phyloP scores from a whole-genome alignment of 1,140 invertebrate species.

The Stegodyphus mimosarum region DNA sequence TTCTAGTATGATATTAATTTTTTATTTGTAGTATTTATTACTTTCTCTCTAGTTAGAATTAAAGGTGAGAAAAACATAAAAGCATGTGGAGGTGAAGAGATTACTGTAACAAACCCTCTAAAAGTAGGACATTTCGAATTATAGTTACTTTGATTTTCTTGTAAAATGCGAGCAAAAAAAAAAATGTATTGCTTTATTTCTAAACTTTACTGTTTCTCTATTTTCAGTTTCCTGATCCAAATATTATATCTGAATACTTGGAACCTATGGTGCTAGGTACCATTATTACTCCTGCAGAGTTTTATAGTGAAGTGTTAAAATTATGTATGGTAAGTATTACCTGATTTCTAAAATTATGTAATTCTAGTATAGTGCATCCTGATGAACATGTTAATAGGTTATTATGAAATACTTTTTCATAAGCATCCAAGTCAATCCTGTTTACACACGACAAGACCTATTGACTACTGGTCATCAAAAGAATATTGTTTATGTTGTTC shows the following conservation, averaged over 20 bases:
- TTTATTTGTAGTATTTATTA: conserved; percentile 18
- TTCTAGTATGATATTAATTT: conserved; percentile 3
- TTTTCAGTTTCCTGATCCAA: conserved; percentile 76
- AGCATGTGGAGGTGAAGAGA: conserved; percentile 75
- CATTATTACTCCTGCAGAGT: conserved; percentile 84
- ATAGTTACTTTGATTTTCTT: neutral
- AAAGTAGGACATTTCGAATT: conserved; percentile 65
- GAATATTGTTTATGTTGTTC: no score
- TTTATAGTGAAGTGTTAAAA: conserved; percentile 67
- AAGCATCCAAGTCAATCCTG: no score
- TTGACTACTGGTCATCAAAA: no score
- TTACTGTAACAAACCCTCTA: conserved; percentile 87
- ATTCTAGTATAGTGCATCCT: no score
- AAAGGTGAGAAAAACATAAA: conserved; percentile 76
- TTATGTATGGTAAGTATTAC: conserved; percentile 68
- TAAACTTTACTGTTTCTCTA: neutral
- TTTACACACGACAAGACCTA: no score
- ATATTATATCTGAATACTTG: conserved; percentile 78
- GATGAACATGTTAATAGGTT: no score
- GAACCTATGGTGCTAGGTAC: conserved; percentile 92
- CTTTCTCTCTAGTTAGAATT: conserved; percentile 74
- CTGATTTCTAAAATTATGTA: no score
- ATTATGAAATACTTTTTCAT: no score
- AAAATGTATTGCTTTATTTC: neutral
- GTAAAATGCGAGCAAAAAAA: no score